Percentiles rank a stretch among this genome's conserved stretches.
Conservation (phyloP, 2,113 vertebrate genomes). For the Tachycineta bicolor region DNA sequence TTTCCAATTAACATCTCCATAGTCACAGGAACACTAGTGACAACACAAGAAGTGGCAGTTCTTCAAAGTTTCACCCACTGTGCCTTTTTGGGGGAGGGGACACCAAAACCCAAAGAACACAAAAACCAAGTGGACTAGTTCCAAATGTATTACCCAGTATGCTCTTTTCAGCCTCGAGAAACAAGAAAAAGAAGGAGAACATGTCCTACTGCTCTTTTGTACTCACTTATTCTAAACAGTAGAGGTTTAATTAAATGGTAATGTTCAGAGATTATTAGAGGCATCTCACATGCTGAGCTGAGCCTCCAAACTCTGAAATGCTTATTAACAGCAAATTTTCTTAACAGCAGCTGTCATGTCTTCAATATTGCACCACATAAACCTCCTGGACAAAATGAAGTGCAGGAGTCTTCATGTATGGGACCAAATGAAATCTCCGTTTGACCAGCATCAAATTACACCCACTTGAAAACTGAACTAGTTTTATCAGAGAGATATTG, state of each 20-base stretch:
- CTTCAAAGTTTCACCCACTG: background rate
- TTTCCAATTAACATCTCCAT: background rate
- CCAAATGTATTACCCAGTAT: background rate
- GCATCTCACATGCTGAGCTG: background rate
- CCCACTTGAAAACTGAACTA: background rate
- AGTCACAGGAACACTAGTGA: background rate
- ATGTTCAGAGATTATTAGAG: background rate
- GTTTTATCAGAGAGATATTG: background rate
- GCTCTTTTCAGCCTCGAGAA: background rate
- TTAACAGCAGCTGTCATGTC: background rate
- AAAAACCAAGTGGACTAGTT: background rate
- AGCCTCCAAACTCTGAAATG: background rate
- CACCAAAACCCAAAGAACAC: background rate
- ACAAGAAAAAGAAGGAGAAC: constrained; percentile 12
- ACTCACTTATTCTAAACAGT: background rate
- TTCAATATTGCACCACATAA: background rate
- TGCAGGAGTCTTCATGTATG: background rate
- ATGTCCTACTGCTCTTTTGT: background rate
- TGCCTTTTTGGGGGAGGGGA: background rate
- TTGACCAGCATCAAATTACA: background rate
- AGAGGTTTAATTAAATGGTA: background rate
- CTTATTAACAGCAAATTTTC: background rate
- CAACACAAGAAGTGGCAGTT: background rate
- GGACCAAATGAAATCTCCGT: background rate
- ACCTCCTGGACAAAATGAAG: background rate